These are phyloP conservation scores for Bhutanitis thaidina DNA, from an alignment of 2,888 invertebrate genomes.

Conservation along the genomic window DNA sequence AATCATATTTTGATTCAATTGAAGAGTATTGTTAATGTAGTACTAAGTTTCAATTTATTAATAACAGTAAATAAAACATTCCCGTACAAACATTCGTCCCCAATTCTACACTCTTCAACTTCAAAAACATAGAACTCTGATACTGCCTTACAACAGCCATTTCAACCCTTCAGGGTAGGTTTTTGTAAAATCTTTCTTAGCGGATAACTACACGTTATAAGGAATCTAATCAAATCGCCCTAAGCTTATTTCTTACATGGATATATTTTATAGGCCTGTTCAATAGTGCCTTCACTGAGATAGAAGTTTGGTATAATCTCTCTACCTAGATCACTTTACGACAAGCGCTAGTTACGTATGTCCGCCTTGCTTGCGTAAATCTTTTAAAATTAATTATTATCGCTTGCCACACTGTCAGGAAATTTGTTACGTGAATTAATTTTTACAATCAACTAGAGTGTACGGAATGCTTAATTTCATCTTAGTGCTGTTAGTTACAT, in stretches of 20 bases:
- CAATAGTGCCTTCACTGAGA: conserved; percentile 19
- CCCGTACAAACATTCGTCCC: no score
- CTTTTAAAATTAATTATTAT: conserved; percentile 12
- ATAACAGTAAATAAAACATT: no score
- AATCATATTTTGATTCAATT: no score
- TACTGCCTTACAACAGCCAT: no score
- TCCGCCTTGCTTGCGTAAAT: conserved; percentile 31
- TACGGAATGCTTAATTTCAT: not conserved
- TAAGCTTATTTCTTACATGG: conserved; percentile 13
- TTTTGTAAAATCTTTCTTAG: no score
- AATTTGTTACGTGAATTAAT: conserved; percentile 3
- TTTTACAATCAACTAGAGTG: not conserved
- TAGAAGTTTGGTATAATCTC: conserved; percentile 21
- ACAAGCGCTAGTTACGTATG: conserved; percentile 32
- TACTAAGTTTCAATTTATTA: no score
- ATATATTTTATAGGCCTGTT: conserved; percentile 22
- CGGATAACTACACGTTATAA: no score
- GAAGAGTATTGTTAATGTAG: no score
- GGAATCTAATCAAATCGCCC: not conserved
- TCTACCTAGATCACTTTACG: conserved; percentile 34
- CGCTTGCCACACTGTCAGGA: not conserved
- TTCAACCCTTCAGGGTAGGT: no score
- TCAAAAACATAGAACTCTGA: no score
- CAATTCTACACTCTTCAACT: no score
- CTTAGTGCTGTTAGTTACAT: not conserved